Conservation (phyloP, 2,113 vertebrate species). For the Cyanoramphus novaezelandiae region DNA sequence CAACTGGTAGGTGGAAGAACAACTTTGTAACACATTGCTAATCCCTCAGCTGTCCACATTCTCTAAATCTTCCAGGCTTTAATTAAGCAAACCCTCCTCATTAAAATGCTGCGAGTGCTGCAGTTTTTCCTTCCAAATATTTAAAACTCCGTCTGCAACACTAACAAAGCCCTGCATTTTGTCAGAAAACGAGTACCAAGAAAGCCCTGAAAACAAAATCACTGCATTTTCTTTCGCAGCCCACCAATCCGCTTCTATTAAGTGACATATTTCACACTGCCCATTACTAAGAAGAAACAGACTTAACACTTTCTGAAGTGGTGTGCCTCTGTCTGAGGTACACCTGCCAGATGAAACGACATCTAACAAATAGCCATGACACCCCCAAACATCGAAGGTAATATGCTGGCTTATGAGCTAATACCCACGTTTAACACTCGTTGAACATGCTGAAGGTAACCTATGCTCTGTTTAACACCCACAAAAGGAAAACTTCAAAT, state of each 20-base stretch:
- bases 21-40: neutral
- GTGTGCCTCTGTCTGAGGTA: neutral
- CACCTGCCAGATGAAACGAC: neutral
- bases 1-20: neutral
- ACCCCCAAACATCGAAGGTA: neutral
- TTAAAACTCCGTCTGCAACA: neutral
- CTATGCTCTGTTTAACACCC: neutral
- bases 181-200: neutral
- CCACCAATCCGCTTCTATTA: neutral
- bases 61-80: neutral
- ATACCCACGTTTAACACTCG: neutral
- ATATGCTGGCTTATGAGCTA: neutral
- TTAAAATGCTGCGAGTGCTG: neutral
- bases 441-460: neutral
- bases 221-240: neutral
- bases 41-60: neutral
- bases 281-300: neutral
- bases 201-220: neutral
- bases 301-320: neutral
- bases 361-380: neutral
- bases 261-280: neutral
- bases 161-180: neutral
- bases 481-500: conserved; percentile 17
- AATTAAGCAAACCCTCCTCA: conserved; percentile 34
- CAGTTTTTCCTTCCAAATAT: conserved; percentile 15